These are phyloP conservation scores for Myrmecobius fasciatus DNA, from an alignment of 2,113 vertebrate species.

Conservation along the genomic window DNA sequence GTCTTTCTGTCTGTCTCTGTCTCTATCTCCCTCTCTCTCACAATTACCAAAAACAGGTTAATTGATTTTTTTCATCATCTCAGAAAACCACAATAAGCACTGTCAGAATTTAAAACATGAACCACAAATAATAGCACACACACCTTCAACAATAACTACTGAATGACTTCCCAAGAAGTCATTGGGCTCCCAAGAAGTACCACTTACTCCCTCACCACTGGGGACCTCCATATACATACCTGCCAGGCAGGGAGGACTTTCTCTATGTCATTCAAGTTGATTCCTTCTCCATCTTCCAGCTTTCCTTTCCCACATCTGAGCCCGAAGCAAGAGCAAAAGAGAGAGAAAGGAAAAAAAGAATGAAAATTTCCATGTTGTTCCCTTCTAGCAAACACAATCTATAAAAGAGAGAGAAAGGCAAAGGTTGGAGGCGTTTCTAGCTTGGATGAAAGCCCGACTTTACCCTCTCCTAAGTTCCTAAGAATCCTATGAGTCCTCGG, in stretches of 20 bases:
- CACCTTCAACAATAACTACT: not conserved
- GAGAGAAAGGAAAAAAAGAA: slow-evolving; percentile 30
- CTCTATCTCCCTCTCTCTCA: too few relatives aligned
- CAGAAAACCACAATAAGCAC: not conserved
- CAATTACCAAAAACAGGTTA: not conserved
- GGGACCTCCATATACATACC: slow-evolving; percentile 82
- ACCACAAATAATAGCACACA: not conserved
- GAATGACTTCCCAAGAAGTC: not conserved
- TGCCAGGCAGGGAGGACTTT: slow-evolving; percentile 94
- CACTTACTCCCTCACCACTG: not conserved
- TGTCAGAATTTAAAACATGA: not conserved
- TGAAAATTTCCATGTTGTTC: fast-evolving
- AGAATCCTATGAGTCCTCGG: not conserved
- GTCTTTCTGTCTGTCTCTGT: too few relatives aligned
- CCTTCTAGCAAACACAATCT: not conserved
- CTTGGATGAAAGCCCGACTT: too few relatives aligned
- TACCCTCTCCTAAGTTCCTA: not conserved
- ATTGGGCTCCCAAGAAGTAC: not conserved
- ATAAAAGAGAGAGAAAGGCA: not conserved
- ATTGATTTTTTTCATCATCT: not conserved
- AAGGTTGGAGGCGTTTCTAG: fast-evolving
- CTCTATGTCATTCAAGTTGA: slow-evolving; percentile 96
- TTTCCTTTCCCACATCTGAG: slow-evolving; percentile 93
- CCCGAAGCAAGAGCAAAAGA: slow-evolving; percentile 47
- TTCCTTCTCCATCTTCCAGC: slow-evolving; percentile 92